Conservation (phyloP, 2,888 invertebrate genomes). For the Embidobia sp. region DNA sequence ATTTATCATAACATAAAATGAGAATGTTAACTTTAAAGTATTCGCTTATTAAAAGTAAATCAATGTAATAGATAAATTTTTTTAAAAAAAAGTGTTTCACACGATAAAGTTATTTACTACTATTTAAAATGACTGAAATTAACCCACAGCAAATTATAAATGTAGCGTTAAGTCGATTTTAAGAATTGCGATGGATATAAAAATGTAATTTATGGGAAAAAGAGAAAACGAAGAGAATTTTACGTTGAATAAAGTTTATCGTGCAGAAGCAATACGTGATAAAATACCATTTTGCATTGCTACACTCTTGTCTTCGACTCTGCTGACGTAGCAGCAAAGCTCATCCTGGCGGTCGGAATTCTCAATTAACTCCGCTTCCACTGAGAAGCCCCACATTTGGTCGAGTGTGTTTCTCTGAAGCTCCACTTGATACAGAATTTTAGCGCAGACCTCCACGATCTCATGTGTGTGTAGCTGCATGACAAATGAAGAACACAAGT, state of each 20-base stretch:
- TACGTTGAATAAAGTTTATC: constrained; percentile 23
- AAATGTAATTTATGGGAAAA: neutral
- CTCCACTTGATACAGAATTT: constrained; percentile 98
- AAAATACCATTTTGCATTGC: constrained; percentile 95
- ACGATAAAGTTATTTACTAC: neutral
- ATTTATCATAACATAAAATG: too few species aligned
- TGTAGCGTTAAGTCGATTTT: constrained; percentile 1
- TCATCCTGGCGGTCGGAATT: constrained; percentile 98
- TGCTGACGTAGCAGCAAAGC: constrained; percentile 97
- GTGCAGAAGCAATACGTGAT: constrained; percentile 34
- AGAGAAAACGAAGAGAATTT: neutral
- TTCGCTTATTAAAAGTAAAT: too few species aligned
- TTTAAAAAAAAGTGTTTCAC: neutral
- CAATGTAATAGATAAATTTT: too few species aligned
- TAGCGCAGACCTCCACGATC: constrained; percentile 97
- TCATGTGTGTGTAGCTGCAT: constrained; percentile 94
- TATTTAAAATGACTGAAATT: neutral
- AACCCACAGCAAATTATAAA: constrained; percentile 13
- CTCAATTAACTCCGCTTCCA: constrained; percentile 98
- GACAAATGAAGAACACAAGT: constrained; percentile 41
- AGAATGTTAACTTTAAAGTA: too few species aligned
- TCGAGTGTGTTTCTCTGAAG: constrained; percentile 93
- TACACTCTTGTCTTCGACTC: constrained; percentile 97
- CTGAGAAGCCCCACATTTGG: constrained; percentile 99
- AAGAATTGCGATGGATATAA: neutral